phyloP scores from a whole-genome alignment of 1,140 invertebrate species.

The Hyles euphorbiae region DNA sequence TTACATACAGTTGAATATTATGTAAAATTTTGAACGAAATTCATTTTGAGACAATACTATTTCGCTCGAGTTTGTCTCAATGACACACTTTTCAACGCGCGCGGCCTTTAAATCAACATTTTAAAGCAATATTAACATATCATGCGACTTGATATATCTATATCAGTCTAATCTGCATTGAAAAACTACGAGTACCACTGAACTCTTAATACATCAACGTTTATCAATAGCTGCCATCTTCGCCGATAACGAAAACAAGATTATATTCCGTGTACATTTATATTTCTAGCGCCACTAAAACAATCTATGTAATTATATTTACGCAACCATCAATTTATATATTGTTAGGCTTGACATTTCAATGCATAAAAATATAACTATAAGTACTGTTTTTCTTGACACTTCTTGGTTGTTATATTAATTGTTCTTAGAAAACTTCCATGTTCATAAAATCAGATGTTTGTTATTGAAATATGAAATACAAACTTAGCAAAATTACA shows the following conservation, averaged over 20 bases:
- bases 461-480: too few species aligned
- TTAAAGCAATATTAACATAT: conserved; percentile 6
- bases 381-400: neutral
- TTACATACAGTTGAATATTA: too few species aligned
- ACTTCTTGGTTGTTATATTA: too few species aligned
- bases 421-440: too few species aligned
- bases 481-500: too few species aligned
- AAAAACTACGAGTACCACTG: conserved; percentile 17
- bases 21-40: too few species aligned
- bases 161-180: conserved; percentile 15
- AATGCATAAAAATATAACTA: neutral
- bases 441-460: too few species aligned
- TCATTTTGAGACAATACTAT: too few species aligned
- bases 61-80: conserved; percentile 1
- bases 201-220: conserved; percentile 38
- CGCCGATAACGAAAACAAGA: conserved; percentile 27
- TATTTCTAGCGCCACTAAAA: conserved; percentile 5
- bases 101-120: neutral
- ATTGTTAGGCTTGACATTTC: neutral
- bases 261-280: conserved; percentile 15
- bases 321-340: too few species aligned
- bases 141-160: conserved; percentile 5
- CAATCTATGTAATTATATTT: neutral
- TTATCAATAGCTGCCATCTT: conserved; percentile 38
- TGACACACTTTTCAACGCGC: conserved; percentile 6